These are phyloP conservation scores for Drosophila tropicalis DNA, from an alignment of 1,140 invertebrate species.

Conservation along the genomic window DNA sequence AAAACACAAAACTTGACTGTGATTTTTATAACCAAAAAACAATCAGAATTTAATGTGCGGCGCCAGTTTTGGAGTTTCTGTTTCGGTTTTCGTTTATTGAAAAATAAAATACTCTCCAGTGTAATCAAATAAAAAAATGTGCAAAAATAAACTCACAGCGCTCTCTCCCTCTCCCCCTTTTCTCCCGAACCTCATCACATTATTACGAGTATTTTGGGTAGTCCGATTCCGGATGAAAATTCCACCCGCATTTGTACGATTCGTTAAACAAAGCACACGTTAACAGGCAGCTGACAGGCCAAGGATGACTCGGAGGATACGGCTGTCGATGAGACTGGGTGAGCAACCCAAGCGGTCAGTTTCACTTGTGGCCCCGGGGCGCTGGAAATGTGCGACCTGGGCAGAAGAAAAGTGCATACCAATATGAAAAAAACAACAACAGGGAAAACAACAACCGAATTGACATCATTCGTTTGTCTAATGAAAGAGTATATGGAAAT, in stretches of 20 bases:
- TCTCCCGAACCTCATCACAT: background rate
- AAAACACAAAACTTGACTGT: conserved; percentile 58
- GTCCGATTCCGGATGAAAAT: conserved; percentile 35
- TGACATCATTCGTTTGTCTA: background rate
- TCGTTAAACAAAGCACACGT: conserved; percentile 83
- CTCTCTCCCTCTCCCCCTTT: conserved; percentile 26
- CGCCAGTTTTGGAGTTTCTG: conserved; percentile 59
- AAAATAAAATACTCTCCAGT: conserved; percentile 71
- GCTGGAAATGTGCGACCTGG: conserved; percentile 4
- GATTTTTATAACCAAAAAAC: conserved; percentile 73
- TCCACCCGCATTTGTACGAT: conserved; percentile 83
- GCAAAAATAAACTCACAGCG: conserved; percentile 71
- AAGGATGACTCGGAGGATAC: conserved; percentile 25
- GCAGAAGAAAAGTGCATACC: background rate
- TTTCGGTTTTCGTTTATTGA: conserved; percentile 46
- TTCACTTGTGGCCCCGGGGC: conserved; percentile 46
- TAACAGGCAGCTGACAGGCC: conserved; percentile 40
- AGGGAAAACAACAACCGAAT: background rate
- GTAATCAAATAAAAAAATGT: conserved; percentile 74
- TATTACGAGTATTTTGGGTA: conserved; percentile 15
- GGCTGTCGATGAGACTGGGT: conserved; percentile 7
- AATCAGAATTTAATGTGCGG: conserved; percentile 80
- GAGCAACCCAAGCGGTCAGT: conserved; percentile 54
- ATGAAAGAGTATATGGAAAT: background rate
- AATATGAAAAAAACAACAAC: background rate